A percentile compares a stretch with the other conserved stretches of the same genome.
These are phyloP conservation scores for Brachyistius frenatus DNA, from an alignment of 2,113 vertebrate genomes.

Conservation along the genomic window DNA sequence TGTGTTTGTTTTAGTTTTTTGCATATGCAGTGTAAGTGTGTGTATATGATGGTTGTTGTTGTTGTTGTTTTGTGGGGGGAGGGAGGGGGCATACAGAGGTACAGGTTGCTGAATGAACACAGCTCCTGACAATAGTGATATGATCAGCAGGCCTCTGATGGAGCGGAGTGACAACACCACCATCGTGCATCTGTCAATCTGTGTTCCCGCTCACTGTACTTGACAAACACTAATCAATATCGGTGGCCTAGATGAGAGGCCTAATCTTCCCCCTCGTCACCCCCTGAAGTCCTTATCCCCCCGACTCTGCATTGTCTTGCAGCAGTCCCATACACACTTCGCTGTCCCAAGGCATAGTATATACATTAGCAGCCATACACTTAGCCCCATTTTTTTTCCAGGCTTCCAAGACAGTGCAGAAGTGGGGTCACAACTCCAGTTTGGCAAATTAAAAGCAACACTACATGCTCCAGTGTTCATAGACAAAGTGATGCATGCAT, in stretches of 20 bases:
- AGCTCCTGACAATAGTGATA: conserved; percentile 66
- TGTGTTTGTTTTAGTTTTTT: neutral
- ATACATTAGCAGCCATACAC: conserved; percentile 56
- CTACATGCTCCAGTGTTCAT: conserved; percentile 76
- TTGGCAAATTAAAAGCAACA: conserved; percentile 60
- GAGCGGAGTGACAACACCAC: conserved; percentile 37
- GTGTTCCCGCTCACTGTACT: conserved; percentile 76
- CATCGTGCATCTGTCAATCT: conserved; percentile 83
- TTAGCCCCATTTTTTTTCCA: conserved; percentile 71
- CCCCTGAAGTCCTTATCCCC: conserved; percentile 51
- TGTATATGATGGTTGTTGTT: neutral
- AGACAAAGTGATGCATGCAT: conserved; percentile 67
- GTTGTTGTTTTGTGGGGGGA: no score
- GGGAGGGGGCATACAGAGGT: neutral
- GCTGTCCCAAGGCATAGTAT: conserved; percentile 72
- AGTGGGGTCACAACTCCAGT: conserved; percentile 67
- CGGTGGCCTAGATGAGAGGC: conserved; percentile 83
- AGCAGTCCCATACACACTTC: conserved; percentile 61
- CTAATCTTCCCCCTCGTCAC: conserved; percentile 69
- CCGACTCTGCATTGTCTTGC: conserved; percentile 73
- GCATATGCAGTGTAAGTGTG: neutral
- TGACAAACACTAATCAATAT: conserved; percentile 85
- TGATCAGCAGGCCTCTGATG: conserved; percentile 65
- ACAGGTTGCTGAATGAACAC: conserved; percentile 51
- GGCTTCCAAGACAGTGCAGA: conserved; percentile 64